Conservation (phyloP, 2,888 invertebrate species). For the Eurytoma adleriae region DNA sequence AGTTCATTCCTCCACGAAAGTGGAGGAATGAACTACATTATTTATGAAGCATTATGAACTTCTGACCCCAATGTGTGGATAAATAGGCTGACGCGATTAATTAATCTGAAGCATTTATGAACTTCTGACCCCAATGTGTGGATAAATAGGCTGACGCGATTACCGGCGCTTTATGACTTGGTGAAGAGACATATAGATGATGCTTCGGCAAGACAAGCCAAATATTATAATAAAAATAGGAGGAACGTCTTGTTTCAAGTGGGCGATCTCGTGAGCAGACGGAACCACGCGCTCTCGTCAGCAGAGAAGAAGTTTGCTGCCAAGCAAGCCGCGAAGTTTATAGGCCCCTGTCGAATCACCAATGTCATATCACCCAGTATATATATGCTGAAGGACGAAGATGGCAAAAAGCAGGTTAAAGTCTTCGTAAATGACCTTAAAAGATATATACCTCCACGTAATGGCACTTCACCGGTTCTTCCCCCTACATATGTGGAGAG, state of each 20-base stretch:
- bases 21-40: too few species aligned
- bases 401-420: not conserved
- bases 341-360: too few species aligned
- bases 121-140: too few species aligned
- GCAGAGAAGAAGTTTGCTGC: not conserved
- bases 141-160: constrained; percentile 17
- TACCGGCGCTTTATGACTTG: constrained; percentile 12
- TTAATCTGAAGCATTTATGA: too few species aligned
- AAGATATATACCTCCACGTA: too few species aligned
- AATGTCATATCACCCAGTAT: too few species aligned
- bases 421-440: not conserved
- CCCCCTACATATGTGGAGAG: too few species aligned
- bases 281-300: constrained; percentile 47
- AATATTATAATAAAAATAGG: constrained; percentile 54
- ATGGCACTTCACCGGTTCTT: too few species aligned
- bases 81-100: constrained; percentile 23
- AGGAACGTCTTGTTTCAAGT: constrained; percentile 29
- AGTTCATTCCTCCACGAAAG: constrained; percentile 46
- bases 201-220: constrained; percentile 41
- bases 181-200: constrained; percentile 35
- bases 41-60: too few species aligned
- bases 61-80: too few species aligned
- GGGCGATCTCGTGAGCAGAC: constrained; percentile 47
- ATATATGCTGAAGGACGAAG: not conserved
- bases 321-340: not conserved